Evolutionary conservation across 2,888 invertebrate species (phyloP), one percentile per base, ranked within the genome.

Genomic region (Calameuta idolon): DNA sequence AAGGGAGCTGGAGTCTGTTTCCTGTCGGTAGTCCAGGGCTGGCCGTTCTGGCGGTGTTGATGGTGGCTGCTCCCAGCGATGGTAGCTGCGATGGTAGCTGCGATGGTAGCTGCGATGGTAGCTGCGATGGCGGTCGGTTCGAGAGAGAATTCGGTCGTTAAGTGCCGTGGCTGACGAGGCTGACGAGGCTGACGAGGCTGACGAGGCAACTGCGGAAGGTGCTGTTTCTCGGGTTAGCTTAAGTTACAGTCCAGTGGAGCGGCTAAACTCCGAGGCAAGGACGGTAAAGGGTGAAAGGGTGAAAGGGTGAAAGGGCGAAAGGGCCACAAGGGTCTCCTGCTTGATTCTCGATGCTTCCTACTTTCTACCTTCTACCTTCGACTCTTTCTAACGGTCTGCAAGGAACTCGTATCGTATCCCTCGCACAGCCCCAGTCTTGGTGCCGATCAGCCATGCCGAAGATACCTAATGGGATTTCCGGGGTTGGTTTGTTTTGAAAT

Each of bases 161-260:
- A 40, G 40, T 40, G 83, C 79, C 76, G 80, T 76, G 85, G 85
- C 89, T 89, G 90, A 90, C 88, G 87, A 35, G 35, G 35, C 34
- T 34, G 34, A 34, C 34, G 34, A 35, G 35, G 34, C 34, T 34
- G 34, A 34, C 34, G 34, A 34, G 85, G 85, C 89, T 89, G 90
- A 90, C 88, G 87, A 83, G 84, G 90, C 89, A 88, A 89, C 83
- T 89, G 89, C 84, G 74, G 74, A 78, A 76, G 83, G 84, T 83
- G 85, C 82, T 85, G 88, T 90, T 90, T 87, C 88, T 88, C 85
- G 83, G 86, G 88, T 86, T 89, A 87, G 86, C 84, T 89, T 82
- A 85, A 88, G 90, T 90, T 91, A 90, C 89, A 90, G 90, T 86
- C 88, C 90, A 90, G 84, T 86, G 89, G 87, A 91, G 89, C 90